Evolutionary conservation across 1,140 invertebrate species (phyloP).

Genomic region (Gerris buenoi): DNA sequence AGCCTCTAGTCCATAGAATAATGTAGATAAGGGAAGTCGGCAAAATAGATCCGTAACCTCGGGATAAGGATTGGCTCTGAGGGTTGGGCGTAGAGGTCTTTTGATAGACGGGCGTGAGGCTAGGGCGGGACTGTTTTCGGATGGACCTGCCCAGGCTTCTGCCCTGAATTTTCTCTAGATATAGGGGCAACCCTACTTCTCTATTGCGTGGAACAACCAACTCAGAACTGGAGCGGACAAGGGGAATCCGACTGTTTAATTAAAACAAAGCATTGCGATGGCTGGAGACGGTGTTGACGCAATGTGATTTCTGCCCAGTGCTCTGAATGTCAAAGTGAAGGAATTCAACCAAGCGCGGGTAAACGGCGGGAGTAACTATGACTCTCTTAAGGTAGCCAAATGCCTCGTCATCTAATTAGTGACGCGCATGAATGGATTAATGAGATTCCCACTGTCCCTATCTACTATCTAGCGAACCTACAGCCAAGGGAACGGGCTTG

Average conservation of each 20-base stretch:
- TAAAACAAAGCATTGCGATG: constrained; percentile 79
- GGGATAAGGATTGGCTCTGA: constrained; percentile 50
- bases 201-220: constrained; percentile 36
- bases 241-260: constrained; percentile 68
- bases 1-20: constrained; percentile 78
- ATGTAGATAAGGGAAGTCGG: constrained; percentile 77
- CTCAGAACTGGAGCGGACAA: constrained; percentile 69
- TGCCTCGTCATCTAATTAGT: no score
- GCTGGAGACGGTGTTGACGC: constrained; percentile 49
- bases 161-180: no score
- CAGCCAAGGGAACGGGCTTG: no score
- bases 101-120: constrained; percentile 44
- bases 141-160: no score
- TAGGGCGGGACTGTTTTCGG: constrained; percentile 27
- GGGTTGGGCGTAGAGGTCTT: no score
- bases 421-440: no score
- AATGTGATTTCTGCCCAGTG: constrained; percentile 70
- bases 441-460: no score
- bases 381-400: no score
- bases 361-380: constrained; percentile 67
- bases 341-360: constrained; percentile 57
- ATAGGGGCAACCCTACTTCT: no score
- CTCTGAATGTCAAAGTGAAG: constrained; percentile 61
- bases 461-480: no score
- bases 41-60: constrained; percentile 70